Evolutionary conservation across 2,113 vertebrate genomes (phyloP).

Genomic region (Blennius ocellaris): DNA sequence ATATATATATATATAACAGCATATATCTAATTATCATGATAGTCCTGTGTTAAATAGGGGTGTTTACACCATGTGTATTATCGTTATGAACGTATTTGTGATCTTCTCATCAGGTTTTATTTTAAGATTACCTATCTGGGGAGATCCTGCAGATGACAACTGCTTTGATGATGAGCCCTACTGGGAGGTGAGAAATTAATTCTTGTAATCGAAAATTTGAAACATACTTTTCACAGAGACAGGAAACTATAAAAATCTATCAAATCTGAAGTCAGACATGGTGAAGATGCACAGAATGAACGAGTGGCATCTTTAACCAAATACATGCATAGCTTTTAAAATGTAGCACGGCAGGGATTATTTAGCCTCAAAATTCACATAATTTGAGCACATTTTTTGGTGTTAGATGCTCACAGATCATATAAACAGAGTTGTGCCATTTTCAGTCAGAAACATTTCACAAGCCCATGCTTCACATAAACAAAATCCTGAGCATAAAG

Average conservation of each 20-base stretch:
- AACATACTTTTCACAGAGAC: no score
- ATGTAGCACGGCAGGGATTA: no score
- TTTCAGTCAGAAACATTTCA: background rate
- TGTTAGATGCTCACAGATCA: no score
- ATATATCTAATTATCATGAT: background rate
- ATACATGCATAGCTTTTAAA: no score
- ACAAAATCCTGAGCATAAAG: background rate
- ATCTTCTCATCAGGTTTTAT: constrained; percentile 84
- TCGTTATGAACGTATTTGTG: background rate
- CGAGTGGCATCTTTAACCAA: no score
- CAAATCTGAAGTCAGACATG: background rate
- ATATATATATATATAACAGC: no score
- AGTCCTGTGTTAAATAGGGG: background rate
- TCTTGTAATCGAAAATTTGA: no score
- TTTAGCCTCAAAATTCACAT: background rate
- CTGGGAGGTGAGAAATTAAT: constrained; percentile 90
- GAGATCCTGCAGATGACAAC: constrained; percentile 89
- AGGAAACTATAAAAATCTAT: background rate
- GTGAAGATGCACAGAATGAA: no score
- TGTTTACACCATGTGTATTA: background rate
- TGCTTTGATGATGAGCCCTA: constrained; percentile 93
- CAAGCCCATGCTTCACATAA: background rate
- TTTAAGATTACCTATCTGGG: constrained; percentile 93
- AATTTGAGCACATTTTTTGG: background rate
- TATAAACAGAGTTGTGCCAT: background rate